phyloP scores from a whole-genome alignment of 1,140 invertebrate species.

The Oncopeltus fasciatus region DNA sequence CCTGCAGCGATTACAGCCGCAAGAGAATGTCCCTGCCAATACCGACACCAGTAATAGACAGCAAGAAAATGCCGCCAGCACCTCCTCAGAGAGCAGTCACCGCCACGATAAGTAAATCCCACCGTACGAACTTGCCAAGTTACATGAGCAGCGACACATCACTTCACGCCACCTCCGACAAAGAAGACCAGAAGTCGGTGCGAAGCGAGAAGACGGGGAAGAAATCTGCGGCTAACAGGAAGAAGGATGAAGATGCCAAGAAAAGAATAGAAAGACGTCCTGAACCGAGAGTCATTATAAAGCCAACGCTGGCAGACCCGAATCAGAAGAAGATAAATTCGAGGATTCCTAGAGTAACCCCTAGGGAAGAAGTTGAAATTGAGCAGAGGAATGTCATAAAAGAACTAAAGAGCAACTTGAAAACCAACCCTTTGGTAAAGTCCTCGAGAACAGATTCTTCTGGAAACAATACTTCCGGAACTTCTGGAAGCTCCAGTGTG shows the following conservation, averaged over 20 bases:
- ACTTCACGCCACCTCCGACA: not conserved
- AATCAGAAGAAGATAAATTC: conserved; percentile 28
- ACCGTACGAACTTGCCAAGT: conserved; percentile 30
- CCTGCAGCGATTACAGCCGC: not conserved
- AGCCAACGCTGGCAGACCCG: conserved; percentile 30
- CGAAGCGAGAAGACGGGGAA: not conserved
- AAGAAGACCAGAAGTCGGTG: not conserved
- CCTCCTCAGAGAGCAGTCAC: conserved; percentile 48
- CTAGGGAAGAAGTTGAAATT: conserved; percentile 17
- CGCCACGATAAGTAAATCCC: conserved; percentile 33
- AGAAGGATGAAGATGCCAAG: not conserved
- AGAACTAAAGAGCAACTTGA: conserved; percentile 26
- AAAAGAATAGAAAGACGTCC: conserved; percentile 22
- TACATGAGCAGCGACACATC: not conserved
- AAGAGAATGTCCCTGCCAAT: conserved; percentile 30
- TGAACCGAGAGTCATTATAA: conserved; percentile 36
- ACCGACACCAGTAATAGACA: conserved; percentile 28
- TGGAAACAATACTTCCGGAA: not conserved
- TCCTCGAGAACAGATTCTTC: not conserved
- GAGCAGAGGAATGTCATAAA: conserved; percentile 7
- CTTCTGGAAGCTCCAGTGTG: conserved; percentile 8
- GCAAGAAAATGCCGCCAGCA: conserved; percentile 38
- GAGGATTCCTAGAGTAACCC: conserved; percentile 32
- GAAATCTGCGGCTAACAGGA: conserved; percentile 5
- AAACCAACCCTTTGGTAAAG: conserved; percentile 27